Base-by-base conservation (phyloP, 2,888 invertebrate species). In the Dasypolia templi region DNA sequence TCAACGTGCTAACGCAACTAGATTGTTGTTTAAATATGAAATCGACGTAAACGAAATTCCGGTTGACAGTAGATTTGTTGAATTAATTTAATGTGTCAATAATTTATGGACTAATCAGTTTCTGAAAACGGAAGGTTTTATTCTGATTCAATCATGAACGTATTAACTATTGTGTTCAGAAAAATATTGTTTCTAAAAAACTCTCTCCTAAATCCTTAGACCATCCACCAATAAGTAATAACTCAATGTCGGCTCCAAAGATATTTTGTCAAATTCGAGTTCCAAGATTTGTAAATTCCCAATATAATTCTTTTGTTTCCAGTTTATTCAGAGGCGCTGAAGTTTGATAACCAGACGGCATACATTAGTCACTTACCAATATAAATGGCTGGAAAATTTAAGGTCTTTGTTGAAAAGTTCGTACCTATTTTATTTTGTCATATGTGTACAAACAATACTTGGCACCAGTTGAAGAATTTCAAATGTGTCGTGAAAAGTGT, bases 271-370 rank as follows among this genome's bases (percentile, higher is more conserved):
- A 85, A 86, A 79, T 86, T 86, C 75, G 72, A 83, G 42, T 86
- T 77, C 77, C 72, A 75, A 79, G 77, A 83, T 83, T 86, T 75
- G 62, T 55, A 73, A 70, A 81, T 85, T 76, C 77, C 68, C 63
- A 72, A 82, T 79, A 79, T 66, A 79, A 86, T 83, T 86, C 79
- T 79, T 83, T 86, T 86, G 85, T 86, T 86, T 81, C 35, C 74
- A 77, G 66, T 68, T 82, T 70, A 81, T 79, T 79, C 67, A 56
- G 61, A 71, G 55, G 39, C 61, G 29, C n/a, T 71, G 58, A 61
- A 58, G 61, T 75, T 78, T 78, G 51, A 70, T 72, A 68, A 66
- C 39, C 58, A 78, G 82, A 66, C 58, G 53, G 46, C n/a, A 64
- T 73, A 62, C 72, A 79, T 85, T 79, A 49, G 26, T 59, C n/a